A percentile compares a stretch with the other conserved stretches of the same genome.
Evolutionary conservation across 2,797 vertebrate species (phyloP).

Genomic region (Crypturellus tataupa): DNA sequence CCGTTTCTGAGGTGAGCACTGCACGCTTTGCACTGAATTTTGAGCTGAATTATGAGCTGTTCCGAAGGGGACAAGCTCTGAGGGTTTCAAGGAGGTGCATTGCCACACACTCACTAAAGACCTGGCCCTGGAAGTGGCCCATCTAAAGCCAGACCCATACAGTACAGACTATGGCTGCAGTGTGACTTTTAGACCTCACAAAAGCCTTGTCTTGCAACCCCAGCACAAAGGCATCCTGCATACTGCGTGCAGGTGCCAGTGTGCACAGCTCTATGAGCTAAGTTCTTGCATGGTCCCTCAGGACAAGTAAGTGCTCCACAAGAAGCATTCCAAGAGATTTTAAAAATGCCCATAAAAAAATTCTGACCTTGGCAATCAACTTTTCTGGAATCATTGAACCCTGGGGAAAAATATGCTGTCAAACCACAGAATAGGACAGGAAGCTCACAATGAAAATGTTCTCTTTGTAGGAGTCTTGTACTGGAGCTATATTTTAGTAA

Average conservation of each 20-base stretch:
- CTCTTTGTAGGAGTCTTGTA: not conserved
- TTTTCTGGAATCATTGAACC: not conserved
- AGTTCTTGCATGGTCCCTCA: fast-evolving
- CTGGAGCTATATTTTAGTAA: not conserved
- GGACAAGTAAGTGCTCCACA: not conserved
- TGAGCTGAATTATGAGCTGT: not conserved
- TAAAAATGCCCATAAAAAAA: not conserved
- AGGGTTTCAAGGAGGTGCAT: not conserved
- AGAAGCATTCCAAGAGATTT: not conserved
- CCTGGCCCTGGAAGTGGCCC: not conserved
- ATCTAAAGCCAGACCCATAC: not conserved
- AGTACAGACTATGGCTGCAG: fast-evolving
- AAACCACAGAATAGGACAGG: not conserved
- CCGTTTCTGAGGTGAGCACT: not conserved
- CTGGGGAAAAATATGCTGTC: not conserved
- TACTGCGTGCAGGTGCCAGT: not conserved
- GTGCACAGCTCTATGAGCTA: not conserved
- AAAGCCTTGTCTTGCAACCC: not conserved
- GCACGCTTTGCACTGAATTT: not conserved
- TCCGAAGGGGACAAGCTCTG: not conserved
- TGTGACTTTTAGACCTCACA: not conserved
- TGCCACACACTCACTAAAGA: fast-evolving
- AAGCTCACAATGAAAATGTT: not conserved
- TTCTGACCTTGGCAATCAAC: not conserved
- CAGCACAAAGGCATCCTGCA: fast-evolving